Conservation (phyloP, 2,888 invertebrate species). For the Platycnemis pennipes region DNA sequence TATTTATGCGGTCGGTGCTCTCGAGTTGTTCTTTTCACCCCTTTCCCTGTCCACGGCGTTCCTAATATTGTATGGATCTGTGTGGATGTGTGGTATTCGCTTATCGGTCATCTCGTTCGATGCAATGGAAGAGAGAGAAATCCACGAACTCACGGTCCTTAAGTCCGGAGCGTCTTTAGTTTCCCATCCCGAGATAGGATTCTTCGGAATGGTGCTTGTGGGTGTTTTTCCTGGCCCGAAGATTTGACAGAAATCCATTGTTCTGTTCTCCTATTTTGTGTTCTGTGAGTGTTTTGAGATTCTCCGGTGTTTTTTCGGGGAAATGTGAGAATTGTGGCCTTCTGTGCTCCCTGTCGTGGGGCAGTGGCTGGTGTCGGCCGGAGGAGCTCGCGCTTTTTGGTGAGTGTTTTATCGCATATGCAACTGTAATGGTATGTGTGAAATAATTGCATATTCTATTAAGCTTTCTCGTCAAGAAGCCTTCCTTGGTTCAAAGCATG, state of each 20-base stretch:
- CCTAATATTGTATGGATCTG: background rate
- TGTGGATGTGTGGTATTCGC: background rate
- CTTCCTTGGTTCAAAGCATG: no score
- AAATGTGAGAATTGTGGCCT: constrained; percentile 20
- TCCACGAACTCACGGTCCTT: background rate
- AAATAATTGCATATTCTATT: no score
- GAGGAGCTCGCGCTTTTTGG: constrained; percentile 1
- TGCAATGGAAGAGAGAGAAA: background rate
- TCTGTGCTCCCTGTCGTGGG: background rate
- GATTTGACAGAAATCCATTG: background rate
- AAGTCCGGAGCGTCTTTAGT: background rate
- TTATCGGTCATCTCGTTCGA: background rate
- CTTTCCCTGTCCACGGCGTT: background rate
- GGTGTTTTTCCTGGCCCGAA: background rate
- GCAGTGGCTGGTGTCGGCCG: background rate
- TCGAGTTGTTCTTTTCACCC: background rate
- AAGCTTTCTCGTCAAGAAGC: no score
- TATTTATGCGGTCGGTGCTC: background rate
- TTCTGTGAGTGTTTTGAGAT: constrained; percentile 10
- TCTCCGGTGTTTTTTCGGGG: background rate
- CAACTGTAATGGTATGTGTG: background rate
- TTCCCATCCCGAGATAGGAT: background rate
- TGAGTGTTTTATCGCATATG: background rate
- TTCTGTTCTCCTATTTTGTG: background rate
- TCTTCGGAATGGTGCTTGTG: background rate